Percentiles rank a stretch among this genome's conserved stretches.
Conservation (phyloP, 2,113 vertebrate species). For the Fulica atra region DNA sequence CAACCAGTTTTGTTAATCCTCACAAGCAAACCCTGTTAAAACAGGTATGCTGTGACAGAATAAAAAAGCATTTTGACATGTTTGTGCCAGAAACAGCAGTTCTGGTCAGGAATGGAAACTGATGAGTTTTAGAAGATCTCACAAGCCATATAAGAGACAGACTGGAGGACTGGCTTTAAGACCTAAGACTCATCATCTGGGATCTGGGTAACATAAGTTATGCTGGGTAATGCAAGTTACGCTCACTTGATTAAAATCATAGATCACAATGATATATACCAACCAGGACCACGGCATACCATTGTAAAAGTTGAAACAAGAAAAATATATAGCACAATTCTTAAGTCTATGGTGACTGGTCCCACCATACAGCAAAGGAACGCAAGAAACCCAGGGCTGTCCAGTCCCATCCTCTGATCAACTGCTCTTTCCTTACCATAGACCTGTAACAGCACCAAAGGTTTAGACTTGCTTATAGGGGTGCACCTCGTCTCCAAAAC, state of each 20-base stretch:
- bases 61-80: not conserved
- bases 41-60: not conserved
- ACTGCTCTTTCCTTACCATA: not conserved
- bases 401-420: not conserved
- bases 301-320: not conserved
- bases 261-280: not conserved
- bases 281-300: not conserved
- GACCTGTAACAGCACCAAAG: not conserved
- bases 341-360: not conserved
- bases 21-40: not conserved
- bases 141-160: rapidly evolving
- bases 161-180: not conserved
- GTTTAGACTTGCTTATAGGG: not conserved
- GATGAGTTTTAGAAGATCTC: not conserved
- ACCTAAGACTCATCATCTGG: not conserved
- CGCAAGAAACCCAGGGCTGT: not conserved
- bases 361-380: not conserved
- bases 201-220: not conserved
- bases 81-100: not conserved
- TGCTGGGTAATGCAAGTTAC: not conserved
- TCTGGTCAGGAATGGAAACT: not conserved
- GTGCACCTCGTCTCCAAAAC: not conserved
- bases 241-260: not conserved
- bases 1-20: not conserved
- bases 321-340: not conserved